Evolutionary conservation across 2,113 vertebrate genomes (phyloP), one percentile per base, ranked within the genome.

Genomic region (Prietella phreatophila): DNA sequence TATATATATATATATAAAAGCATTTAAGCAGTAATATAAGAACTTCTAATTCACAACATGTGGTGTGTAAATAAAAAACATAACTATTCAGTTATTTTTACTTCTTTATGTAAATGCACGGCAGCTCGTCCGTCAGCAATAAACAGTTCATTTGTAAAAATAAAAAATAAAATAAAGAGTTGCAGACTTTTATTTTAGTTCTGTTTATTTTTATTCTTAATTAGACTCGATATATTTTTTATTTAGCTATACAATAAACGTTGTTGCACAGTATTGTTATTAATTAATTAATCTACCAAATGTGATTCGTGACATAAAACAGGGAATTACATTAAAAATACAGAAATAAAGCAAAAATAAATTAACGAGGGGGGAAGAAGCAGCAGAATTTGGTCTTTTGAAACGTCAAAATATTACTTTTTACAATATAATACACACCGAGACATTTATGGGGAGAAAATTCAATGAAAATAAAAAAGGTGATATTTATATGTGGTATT

Each of bases 321-420:
- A n/a, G 73, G 71, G 85, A 87, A 63, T 25, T n/a, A 25, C 4
- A 42, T 47, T 47, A 47, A 47, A 47, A 47, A 47, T 47, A 47
- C 42, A 47, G 42, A 47, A 47, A 47, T 47, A 47, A 47, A 42
- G 6, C 0, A 92, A 88, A 85, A 85, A 86, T 84, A 87, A 55
- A 78, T 76, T 58, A 88, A 89, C 85, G 67, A 90, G 42, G 42
- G 42, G 42, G 67, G 79, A 73, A 80, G 90, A 96, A 96, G 94
- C 96, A 97, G 96, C 96, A 97, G 95, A 96, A 17, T 79, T 55
- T 79, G 94, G 95, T 96, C 95, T 96, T 95, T 4, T 96, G 82
- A 90, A 89, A 94, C 92, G 30, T 63, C 15, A 30, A 25, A n/a
- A 53, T 15, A 50, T 93, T 93, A 94, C 91, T 94, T 78, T 84